Percentiles rank a stretch among this genome's conserved stretches.
Conservation (phyloP, 2,113 vertebrate genomes). For the Eleginops maclovinus region DNA sequence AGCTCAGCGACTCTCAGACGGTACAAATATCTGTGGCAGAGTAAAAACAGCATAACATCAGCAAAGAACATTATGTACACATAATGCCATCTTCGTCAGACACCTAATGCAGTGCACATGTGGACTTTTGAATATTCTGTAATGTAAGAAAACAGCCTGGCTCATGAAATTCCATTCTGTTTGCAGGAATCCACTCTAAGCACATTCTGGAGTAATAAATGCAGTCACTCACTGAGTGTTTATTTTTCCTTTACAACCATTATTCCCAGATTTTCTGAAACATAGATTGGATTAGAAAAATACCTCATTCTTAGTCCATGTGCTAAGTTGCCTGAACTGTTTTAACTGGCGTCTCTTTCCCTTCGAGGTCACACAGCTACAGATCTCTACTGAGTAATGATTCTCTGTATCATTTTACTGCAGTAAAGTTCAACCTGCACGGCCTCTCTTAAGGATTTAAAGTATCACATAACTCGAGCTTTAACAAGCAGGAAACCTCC, state of each 20-base stretch:
- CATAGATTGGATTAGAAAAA: background rate
- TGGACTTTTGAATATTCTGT: conserved; percentile 24
- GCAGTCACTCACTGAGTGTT: conserved; percentile 38
- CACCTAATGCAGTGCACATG: conserved; percentile 35
- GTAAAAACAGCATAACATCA: background rate
- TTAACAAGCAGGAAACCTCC: background rate
- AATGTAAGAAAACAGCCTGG: conserved; percentile 13
- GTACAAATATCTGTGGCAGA: conserved; percentile 23
- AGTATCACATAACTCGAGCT: background rate
- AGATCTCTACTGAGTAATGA: background rate
- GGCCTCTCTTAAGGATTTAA: background rate
- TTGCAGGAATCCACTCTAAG: conserved; percentile 35
- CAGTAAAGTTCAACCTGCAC: background rate
- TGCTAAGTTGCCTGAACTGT: background rate
- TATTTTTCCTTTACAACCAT: conserved; percentile 41
- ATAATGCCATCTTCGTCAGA: conserved; percentile 18
- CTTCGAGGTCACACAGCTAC: background rate
- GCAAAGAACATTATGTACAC: background rate
- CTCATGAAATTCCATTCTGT: conserved; percentile 37
- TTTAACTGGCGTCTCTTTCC: background rate
- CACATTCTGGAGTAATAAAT: conserved; percentile 49
- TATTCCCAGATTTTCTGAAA: conserved; percentile 22
- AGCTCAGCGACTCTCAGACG: conserved; percentile 43
- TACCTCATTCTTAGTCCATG: background rate
- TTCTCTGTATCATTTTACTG: background rate